These are phyloP conservation scores for Neopipo cinnamomea DNA, from an alignment of 2,113 vertebrate genomes.

Conservation along the genomic window DNA sequence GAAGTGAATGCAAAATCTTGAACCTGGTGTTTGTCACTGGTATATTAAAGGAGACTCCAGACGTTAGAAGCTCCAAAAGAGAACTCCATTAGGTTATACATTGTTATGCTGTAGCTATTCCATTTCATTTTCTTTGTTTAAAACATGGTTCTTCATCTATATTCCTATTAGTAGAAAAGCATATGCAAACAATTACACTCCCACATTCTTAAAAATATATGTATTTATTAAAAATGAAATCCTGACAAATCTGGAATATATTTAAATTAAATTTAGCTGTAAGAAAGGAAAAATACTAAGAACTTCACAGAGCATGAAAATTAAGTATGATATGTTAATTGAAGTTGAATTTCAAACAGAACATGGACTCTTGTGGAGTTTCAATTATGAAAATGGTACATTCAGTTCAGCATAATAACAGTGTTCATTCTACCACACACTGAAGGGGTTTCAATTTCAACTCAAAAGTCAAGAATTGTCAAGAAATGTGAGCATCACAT, in stretches of 20 bases:
- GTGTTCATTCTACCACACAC: not conserved
- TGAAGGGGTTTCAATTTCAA: not conserved
- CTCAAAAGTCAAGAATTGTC: not conserved
- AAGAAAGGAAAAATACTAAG: not conserved
- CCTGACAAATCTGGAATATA: not conserved
- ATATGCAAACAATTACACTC: not conserved
- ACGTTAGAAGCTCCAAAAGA: not conserved
- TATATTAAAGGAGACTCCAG: not conserved
- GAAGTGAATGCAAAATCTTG: not conserved
- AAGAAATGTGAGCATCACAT: not conserved
- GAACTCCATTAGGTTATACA: not conserved
- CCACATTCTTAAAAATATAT: not conserved
- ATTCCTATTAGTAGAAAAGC: not conserved
- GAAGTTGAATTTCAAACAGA: slow-evolving; percentile 26
- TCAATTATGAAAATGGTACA: not conserved
- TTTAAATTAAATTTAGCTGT: not conserved
- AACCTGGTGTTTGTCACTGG: not conserved
- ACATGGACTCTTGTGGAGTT: not conserved
- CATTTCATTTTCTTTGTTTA: not conserved
- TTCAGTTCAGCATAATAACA: not conserved
- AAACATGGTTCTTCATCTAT: not conserved
- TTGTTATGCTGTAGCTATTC: not conserved
- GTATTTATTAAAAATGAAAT: not conserved
- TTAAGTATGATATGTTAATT: not conserved
- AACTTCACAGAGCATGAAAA: not conserved